These are phyloP conservation scores for Lutra lutra DNA, from an alignment of 2,797 vertebrate genomes.

Conservation along the genomic window DNA sequence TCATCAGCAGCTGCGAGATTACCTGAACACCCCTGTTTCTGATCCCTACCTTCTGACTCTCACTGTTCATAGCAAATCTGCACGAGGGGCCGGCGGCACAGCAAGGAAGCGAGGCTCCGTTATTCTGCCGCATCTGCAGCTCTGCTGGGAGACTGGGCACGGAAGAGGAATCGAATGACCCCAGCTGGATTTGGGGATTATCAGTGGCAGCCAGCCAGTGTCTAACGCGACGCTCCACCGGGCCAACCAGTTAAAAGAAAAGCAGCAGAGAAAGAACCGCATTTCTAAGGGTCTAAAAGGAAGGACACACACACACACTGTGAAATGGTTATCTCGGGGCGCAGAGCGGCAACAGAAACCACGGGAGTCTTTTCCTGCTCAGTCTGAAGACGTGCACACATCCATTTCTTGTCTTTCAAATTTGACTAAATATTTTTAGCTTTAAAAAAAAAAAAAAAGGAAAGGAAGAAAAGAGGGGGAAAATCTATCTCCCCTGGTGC, in stretches of 20 bases:
- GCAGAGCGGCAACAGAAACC: neutral
- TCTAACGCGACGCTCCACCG: neutral
- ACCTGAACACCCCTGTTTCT: neutral
- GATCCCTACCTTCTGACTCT: neutral
- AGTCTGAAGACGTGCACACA: neutral
- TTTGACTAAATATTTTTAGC: neutral
- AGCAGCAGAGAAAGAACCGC: neutral
- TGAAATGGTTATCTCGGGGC: neutral
- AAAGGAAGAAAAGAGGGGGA: neutral
- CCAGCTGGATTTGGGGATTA: neutral
- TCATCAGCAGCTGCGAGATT: neutral
- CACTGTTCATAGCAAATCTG: neutral
- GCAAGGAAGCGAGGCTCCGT: slow-evolving; percentile 16
- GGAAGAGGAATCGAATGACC: slow-evolving; percentile 25
- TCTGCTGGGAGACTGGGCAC: neutral
- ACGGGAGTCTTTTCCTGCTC: neutral
- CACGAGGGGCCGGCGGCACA: neutral
- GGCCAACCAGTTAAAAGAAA: neutral
- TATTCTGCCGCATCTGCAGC: neutral
- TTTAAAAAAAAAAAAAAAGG: neutral
- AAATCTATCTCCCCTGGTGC: neutral
- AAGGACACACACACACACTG: neutral
- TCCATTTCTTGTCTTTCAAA: neutral
- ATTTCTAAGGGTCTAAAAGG: neutral
- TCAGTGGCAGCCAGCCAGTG: neutral